Evolutionary conservation across 2,888 invertebrate genomes (phyloP), one percentile per base, ranked within the genome.

Genomic region (Drosophila macrospina): DNA sequence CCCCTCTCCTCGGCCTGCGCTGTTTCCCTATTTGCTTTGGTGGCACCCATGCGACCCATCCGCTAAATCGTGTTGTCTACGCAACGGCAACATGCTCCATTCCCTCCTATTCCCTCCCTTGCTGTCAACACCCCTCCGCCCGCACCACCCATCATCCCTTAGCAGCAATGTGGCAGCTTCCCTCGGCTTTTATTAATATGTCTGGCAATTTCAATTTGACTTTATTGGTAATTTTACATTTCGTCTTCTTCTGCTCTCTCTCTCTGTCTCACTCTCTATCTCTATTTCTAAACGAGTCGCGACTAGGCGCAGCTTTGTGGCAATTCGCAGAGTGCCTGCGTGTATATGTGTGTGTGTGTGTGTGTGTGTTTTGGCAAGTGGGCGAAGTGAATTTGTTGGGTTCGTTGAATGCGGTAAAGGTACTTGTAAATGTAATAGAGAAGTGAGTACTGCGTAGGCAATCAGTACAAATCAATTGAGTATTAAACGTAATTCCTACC

Each of bases 211-310:
- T 80, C 80, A 89, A 90, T 89, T 89, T 80, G 78, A 77, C 64
- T 86, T 89, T 89, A 90, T 90, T 90, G 86, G 78, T 84, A 85
- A 90, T 89, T 88, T 90, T 73, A 78, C 82, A 74, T 88, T 88
- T 80, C 66, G 66, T 16, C 39, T 39, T 69, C 69, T 28, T 7
- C 15, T 7, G 5, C 24, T 32, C 50, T 24, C 13, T 11, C 32
- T 41, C 39, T 28, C 2, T 20, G 15, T 32, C 50, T 24, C 20
- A 2, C 20, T 20, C 20, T 20, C 20, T 20, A 1, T 24, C 32
- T n/a, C 13, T 13, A 11, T 57, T 45, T 57, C 51, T 39, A 62
- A 73, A 67, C 57, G 67, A 78, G 45, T 61, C 36, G 36, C 52
- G 72, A 73, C 73, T 74, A 72, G 72, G 73, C 73, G 41, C 59